Evolutionary conservation across 2,797 vertebrate genomes (phyloP), one percentile per base, ranked within the genome.

Genomic region (Antrozous pallidus): DNA sequence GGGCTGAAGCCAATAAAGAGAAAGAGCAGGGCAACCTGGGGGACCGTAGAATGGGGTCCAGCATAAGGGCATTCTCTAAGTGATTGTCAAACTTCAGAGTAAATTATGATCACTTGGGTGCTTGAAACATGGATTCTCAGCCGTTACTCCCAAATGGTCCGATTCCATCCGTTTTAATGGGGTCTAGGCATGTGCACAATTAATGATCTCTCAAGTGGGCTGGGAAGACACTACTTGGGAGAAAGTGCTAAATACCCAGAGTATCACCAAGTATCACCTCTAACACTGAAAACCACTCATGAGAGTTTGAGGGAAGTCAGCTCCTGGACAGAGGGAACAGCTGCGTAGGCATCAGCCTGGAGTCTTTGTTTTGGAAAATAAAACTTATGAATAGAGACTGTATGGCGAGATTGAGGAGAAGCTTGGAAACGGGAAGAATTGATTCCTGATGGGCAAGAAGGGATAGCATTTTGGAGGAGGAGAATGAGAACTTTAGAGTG

Each of bases 381-480:
- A 74, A 36, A 51, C 13, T 6, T 2, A 20, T 1, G 36, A 7
- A 1, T 2, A 20, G 10, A 24, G 4, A 0, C 0, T 1, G 12
- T 28, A 11, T 5, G 33, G 49, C 40, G 33, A 71, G 51, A 36
- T 22, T 33, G n/a, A 42, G 33, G 74, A 82, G 33, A 47, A n/a
- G 24, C 49, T 63, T 49, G 56, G 36, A 63, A 78, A 63, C 2
- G 26, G 45, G 28, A 49, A 38, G 45, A 5, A 26, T 2, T 47
- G 49, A 38, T 26, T 14, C 14, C 6, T 5, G 18, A 33, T 31
- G 5, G 14, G 4, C 36, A 31, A 11, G 17, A 70, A 54, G 11
- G 16, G 22, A 49, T 11, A 45, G n/a, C 31, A 11, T 42, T 36
- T 13, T 0, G 31, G 24, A 22, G 17, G 17, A 38, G 4, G 61